These are phyloP conservation scores for Brachynemurus nebulosus DNA, from an alignment of 2,888 invertebrate genomes.

Conservation along the genomic window DNA sequence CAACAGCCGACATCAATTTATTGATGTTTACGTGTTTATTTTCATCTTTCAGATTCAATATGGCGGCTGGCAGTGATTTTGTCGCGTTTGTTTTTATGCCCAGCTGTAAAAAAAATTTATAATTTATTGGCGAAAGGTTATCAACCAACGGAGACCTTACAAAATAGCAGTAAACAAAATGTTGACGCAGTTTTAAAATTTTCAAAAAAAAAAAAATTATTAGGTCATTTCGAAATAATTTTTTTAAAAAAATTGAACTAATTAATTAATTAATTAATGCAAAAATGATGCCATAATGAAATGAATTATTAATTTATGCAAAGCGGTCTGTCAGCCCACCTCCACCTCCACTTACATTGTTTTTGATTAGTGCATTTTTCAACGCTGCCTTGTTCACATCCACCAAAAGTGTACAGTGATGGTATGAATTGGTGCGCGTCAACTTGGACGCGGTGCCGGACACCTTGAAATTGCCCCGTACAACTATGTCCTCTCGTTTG, in stretches of 20 bases:
- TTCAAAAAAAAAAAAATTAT: too few relatives aligned
- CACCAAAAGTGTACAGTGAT: conserved; percentile 91
- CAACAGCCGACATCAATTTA: conserved; percentile 62
- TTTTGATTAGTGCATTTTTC: conserved; percentile 55
- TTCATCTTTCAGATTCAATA: conserved; percentile 69
- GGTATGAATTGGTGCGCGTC: conserved; percentile 80
- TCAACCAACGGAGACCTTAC: too few relatives aligned
- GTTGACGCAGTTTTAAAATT: too few relatives aligned
- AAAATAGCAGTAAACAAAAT: too few relatives aligned
- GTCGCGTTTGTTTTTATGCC: conserved; percentile 63
- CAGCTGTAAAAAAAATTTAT: conserved; percentile 1
- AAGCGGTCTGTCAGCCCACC: too few relatives aligned
- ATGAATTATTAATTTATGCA: too few relatives aligned
- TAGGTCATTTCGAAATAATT: too few relatives aligned
- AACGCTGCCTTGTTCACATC: conserved; percentile 67
- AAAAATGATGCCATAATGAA: too few relatives aligned
- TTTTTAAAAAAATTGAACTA: too few relatives aligned
- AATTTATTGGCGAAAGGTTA: too few relatives aligned
- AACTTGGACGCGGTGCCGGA: conserved; percentile 94
- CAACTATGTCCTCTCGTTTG: conserved; percentile 72
- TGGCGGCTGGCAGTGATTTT: conserved; percentile 62
- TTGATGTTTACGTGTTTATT: conserved; percentile 56
- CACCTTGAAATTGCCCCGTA: conserved; percentile 58
- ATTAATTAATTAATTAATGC: too few relatives aligned
- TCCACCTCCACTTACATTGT: conserved; percentile 53